Conservation (phyloP, 1,140 invertebrate species). For the Agraylea sexmaculata region DNA sequence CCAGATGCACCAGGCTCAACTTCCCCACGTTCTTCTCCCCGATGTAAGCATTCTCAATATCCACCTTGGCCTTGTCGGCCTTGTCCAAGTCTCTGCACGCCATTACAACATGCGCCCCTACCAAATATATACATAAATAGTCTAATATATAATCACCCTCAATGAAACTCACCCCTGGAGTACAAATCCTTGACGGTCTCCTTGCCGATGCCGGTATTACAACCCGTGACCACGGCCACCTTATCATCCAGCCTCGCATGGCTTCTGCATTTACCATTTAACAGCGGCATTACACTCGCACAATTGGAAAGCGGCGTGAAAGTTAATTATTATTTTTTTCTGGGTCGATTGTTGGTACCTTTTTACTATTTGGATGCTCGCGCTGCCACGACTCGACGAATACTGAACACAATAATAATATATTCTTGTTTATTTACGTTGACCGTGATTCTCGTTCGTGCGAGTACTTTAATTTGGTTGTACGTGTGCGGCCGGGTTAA, state of each 20-base stretch:
- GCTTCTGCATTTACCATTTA: slow-evolving; percentile 45
- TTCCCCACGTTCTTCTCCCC: slow-evolving; percentile 40
- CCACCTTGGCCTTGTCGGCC: slow-evolving; percentile 38
- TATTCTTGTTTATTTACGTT: too few species aligned
- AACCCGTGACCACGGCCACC: slow-evolving; percentile 74
- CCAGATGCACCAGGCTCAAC: slow-evolving; percentile 47
- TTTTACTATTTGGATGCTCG: too few species aligned
- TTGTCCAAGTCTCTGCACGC: slow-evolving; percentile 53
- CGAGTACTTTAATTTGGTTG: too few species aligned
- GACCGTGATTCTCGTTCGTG: too few species aligned
- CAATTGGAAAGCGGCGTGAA: too few species aligned
- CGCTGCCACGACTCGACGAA: too few species aligned
- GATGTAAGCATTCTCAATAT: slow-evolving; percentile 36
- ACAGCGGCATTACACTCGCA: slow-evolving; percentile 49
- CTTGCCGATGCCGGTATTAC: slow-evolving; percentile 84
- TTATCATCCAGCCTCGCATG: slow-evolving; percentile 55
- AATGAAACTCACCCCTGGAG: slow-evolving; percentile 43
- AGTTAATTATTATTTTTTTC: too few species aligned
- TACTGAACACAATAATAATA: too few species aligned
- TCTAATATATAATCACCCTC: too few species aligned
- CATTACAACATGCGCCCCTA: slow-evolving; percentile 64
- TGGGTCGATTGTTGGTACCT: too few species aligned
- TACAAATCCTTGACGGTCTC: slow-evolving; percentile 70
- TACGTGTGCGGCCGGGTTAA: too few species aligned
- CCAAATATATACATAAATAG: too few species aligned